Conservation (phyloP, 1,140 invertebrate genomes). For the Helicoverpa armigera region DNA sequence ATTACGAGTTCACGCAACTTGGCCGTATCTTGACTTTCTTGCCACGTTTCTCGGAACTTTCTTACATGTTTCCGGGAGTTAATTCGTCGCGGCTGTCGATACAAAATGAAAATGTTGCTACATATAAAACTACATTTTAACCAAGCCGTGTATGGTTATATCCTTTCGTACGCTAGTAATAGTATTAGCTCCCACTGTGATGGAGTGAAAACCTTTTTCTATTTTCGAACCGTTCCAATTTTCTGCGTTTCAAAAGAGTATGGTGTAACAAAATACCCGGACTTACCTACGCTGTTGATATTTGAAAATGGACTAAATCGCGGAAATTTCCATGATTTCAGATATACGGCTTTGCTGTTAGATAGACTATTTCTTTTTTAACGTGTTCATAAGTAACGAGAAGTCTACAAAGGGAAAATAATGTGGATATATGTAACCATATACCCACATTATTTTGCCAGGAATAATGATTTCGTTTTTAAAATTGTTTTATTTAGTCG, state of each 20-base stretch:
- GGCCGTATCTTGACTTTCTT: constrained; percentile 63
- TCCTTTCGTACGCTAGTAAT: constrained; percentile 10
- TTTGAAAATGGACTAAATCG: neutral
- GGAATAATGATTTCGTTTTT: no score
- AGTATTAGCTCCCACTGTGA: constrained; percentile 17
- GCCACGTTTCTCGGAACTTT: constrained; percentile 65
- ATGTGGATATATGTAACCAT: no score
- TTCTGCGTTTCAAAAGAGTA: constrained; percentile 17
- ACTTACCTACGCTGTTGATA: neutral
- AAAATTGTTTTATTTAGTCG: no score
- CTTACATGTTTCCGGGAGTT: constrained; percentile 59
- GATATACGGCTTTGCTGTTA: no score
- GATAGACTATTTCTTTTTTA: no score
- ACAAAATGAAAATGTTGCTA: constrained; percentile 49
- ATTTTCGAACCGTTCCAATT: constrained; percentile 15
- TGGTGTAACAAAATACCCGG: neutral
- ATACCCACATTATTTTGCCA: no score
- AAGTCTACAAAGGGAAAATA: no score
- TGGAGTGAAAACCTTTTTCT: constrained; percentile 16
- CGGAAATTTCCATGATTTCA: neutral
- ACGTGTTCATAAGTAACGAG: no score
- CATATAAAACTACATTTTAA: constrained; percentile 18
- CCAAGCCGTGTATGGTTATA: neutral
- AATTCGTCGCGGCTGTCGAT: constrained; percentile 61
- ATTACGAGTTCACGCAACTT: constrained; percentile 66